Base-by-base conservation (phyloP, 2,113 vertebrate species). In the Columbina picui region DNA sequence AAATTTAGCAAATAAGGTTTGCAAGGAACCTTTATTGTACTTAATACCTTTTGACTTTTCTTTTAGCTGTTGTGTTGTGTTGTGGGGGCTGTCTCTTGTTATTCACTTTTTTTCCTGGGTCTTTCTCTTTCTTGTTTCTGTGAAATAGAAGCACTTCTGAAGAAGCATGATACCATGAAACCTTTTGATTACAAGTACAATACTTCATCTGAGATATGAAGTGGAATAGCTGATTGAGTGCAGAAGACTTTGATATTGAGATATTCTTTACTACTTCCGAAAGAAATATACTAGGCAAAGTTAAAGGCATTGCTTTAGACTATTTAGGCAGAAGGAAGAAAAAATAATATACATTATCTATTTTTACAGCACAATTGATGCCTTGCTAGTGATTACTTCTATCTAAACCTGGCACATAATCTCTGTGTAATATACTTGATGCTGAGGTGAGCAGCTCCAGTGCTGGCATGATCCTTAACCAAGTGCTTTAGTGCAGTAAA, bases 401-500 rank as follows among this genome's bases (percentile, higher is more conserved):
- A 12, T 53, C 6, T 65, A 69, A 73, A 39, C 8, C 9, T 69
- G 38, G 10, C 14, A 36, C 4, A 6, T 60, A 52, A 39, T 39
- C 2, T 71, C 29, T 20, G 3, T 3, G 2, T 76, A 71, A 60
- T 55, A 38, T 18, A 18, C 10, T 32, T 60, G 23, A 26, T 53
- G 38, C 30, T 1, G 2, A 80, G 18, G 27, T 2, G 1, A 70
- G n/a, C 29, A 43, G 36, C 32, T 79, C 32, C 3, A 9, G 9
- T 39, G 27, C 30, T 1, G 5, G 14, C 52, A 39, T 0, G 0
- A 32, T 60, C 8, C 1, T 1, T 21, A 57, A 20, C 1, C 0
- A 17, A 77, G 12, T 2, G 1, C 10, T 64, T 34, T 20, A 32
- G 2, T 6, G 2, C 1, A 1, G 27, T 18, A 6, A 3, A 10